Percentiles rank a stretch among this genome's conserved stretches.
Conservation (phyloP, 2,113 vertebrate species). For the Alligator mississippiensis region DNA sequence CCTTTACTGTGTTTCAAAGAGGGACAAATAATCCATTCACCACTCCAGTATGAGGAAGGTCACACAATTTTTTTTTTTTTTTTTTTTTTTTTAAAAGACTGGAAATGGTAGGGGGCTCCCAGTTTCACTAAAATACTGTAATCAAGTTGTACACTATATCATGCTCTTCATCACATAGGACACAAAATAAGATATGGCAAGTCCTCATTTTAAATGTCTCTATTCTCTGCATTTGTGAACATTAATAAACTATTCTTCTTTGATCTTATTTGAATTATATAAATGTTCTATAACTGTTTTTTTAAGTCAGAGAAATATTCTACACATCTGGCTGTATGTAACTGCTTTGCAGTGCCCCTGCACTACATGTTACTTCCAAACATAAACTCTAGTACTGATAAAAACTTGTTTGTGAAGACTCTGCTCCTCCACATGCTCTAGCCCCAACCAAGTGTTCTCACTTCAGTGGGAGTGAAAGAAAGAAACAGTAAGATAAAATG, state of each 20-base stretch:
- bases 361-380: neutral
- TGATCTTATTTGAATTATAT: neutral
- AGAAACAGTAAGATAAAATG: neutral
- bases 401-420: neutral
- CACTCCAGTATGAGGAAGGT: neutral
- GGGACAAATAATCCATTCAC: neutral
- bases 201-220: neutral
- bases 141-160: conserved; percentile 2
- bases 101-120: neutral
- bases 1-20: neutral
- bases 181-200: neutral
- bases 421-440: neutral
- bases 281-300: neutral
- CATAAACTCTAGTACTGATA: neutral
- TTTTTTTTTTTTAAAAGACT: neutral
- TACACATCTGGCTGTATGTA: neutral
- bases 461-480: neutral
- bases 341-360: neutral
- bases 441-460: neutral
- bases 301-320: neutral
- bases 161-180: neutral
- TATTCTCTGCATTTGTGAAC: too few relatives aligned
- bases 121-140: neutral
- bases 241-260: too few relatives aligned
- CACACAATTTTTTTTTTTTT: neutral